Base-by-base conservation (phyloP, 2,113 vertebrate genomes). In the Eurystomus gularis region DNA sequence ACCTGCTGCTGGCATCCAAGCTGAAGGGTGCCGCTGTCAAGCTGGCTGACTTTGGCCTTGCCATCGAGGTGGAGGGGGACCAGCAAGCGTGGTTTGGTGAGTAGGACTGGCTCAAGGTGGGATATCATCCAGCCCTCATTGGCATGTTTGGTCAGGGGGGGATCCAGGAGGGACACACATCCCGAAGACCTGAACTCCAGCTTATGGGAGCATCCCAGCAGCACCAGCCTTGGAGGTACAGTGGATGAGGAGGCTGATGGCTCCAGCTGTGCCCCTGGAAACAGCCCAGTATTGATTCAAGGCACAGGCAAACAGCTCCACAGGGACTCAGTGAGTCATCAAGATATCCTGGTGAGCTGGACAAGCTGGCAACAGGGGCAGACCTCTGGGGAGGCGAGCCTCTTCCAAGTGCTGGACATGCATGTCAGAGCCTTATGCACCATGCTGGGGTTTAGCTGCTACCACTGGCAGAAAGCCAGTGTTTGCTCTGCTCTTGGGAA, bases 81-180 rank as follows among this genome's bases (percentile, higher is more conserved):
- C 98, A 99, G 88, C 98, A 99, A 93, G 98, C 98, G 0, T 99
- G 98, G 98, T 99, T 99, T 52, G 98, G 98, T 99, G 98, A 99
- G 98, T 98, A 62, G 75, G 33, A 51, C 24, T 39, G 52, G 31
- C 17, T 21, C 0, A 7, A 11, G 28, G 14, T 24, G 17, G 13
- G 42, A 8, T 25, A 16, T 37, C 35, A 31, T 70, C 23, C 46
- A 51, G 42, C 51, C 37, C 11, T 52, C 1, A 5, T 18, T 37
- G 9, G 6, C 3, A 0, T 8, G 10, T 61, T n/a, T 28, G 40
- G 3, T 28, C 5, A 1, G 17, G 12, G 28, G 23, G 7, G 15
- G 46, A 6, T 65, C n/a, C 28, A 13, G 66, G 19, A 58, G 65
- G 61, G 37, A 23, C 17, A 46, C 6, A 7, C 8, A 25, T 49